A percentile compares a stretch with the other conserved stretches of the same genome.
Conservation (phyloP, 1,140 invertebrate genomes). For the Euura lappo region DNA sequence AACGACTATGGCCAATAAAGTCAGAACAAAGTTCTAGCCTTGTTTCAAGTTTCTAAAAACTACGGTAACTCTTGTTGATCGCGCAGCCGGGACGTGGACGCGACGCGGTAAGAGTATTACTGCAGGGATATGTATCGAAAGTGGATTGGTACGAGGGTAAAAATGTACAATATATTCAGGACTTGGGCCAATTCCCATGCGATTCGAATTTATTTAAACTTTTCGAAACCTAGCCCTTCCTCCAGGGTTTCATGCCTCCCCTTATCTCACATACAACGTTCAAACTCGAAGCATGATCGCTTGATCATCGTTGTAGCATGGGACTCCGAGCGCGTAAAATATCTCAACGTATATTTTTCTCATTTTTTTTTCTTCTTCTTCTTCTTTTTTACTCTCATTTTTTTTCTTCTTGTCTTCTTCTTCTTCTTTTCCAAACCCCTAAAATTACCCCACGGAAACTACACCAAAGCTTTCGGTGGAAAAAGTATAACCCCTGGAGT, state of each 20-base stretch:
- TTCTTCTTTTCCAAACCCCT: neutral
- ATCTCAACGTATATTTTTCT: neutral
- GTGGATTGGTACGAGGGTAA: neutral
- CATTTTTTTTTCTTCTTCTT: neutral
- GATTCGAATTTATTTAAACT: neutral
- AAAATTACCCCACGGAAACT: neutral
- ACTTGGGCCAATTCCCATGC: neutral
- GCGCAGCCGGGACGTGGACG: neutral
- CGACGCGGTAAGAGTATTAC: neutral
- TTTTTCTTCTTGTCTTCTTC: neutral
- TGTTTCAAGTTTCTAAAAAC: neutral
- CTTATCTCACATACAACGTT: neutral
- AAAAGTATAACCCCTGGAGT: neutral
- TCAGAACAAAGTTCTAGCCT: neutral
- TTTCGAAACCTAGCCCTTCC: neutral
- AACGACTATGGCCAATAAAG: neutral
- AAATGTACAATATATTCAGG: neutral
- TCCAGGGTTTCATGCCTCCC: neutral
- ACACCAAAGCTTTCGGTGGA: neutral
- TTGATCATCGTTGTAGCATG: neutral
- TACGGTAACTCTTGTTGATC: slow-evolving; percentile 2
- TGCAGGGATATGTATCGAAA: neutral
- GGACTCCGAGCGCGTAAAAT: neutral
- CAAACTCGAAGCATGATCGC: neutral
- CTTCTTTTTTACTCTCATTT: no score